Conservation (phyloP, 1,140 invertebrate species). For the Triops longicaudatus region DNA sequence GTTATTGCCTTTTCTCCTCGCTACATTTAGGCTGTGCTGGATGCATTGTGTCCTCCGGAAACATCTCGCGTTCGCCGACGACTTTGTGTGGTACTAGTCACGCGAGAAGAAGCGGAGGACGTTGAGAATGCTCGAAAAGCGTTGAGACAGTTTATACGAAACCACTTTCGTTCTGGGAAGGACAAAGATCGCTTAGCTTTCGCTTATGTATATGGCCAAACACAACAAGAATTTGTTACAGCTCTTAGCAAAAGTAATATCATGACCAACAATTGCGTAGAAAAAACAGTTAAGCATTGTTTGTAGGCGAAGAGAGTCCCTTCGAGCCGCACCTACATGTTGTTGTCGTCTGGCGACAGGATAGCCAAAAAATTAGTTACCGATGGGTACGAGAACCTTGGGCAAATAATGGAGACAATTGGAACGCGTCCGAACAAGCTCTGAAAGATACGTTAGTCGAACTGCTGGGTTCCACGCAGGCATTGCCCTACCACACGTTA, state of each 20-base stretch:
- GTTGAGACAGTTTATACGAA: conserved; percentile 40
- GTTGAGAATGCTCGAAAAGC: conserved; percentile 38
- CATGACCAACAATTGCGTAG: neutral
- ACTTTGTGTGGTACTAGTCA: conserved; percentile 78
- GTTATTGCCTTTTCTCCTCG: neutral
- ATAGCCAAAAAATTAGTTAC: conserved; percentile 74
- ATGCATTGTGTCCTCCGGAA: conserved; percentile 80
- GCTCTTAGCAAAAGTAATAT: conserved; percentile 50
- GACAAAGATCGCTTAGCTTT: conserved; percentile 69
- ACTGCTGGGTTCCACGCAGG: conserved; percentile 59
- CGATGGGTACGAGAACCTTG: conserved; percentile 63
- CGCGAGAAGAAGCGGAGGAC: conserved; percentile 48
- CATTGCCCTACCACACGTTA: conserved; percentile 41
- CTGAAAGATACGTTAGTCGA: conserved; percentile 62
- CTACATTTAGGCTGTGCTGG: conserved; percentile 53
- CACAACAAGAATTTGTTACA: conserved; percentile 69
- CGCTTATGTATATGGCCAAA: conserved; percentile 71
- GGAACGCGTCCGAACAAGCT: conserved; percentile 62
- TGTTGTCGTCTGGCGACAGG: conserved; percentile 81
- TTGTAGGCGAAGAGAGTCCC: conserved; percentile 40
- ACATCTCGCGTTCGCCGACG: conserved; percentile 69
- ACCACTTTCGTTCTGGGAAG: conserved; percentile 36
- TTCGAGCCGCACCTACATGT: conserved; percentile 48
- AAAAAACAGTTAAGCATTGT: neutral
- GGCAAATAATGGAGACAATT: conserved; percentile 43